Evolutionary conservation across 2,888 invertebrate species (phyloP), one percentile per base, ranked within the genome.

Genomic region (Slavum lentiscoides): DNA sequence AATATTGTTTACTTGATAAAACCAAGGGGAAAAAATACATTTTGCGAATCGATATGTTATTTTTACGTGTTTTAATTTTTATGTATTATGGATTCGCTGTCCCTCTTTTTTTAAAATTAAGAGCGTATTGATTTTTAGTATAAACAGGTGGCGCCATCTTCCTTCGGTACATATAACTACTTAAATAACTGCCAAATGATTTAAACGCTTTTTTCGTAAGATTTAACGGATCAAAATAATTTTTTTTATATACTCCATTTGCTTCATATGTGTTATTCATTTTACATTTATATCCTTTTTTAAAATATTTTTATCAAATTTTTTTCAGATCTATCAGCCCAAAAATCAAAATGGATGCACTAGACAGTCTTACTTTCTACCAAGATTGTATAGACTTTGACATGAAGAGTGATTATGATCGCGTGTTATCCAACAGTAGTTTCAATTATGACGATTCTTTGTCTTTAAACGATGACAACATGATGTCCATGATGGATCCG

Each of bases 361-460:
- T 80, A 72, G 80, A 80, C 64, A 80, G 58, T 66, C 80, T 80
- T 53, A 80, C 70, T 55, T 80, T 80, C 43, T 80, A 80, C 72
- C 80, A 80, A 72, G 80, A 80, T n/a, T 80, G 80, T 80, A 80
- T 80, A 39, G 80, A 80, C n/a, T 80, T 80, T 66, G 80, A 80
- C 43, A 80, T 80, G 80, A 80, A 80, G 53, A 80, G 72, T 64
- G 80, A 80, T 58, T 80, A 80, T 80, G 80, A 80, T 43, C 62
- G 72, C 53, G 72, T 80, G 6, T 43, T 80, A 23, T 80, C 80
- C 5, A 80, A 66, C 43, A 77, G 8, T 55, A 64, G 55, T 61
- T 80, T 80, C n/a, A 80, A 80, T n/a, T 80, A 80, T 72, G 80
- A 80, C 19, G 80, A 80, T 43, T 72, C 80, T 3, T 39, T 80